Base-by-base conservation (phyloP, 2,888 invertebrate species). In the Netelia fuscicornis region DNA sequence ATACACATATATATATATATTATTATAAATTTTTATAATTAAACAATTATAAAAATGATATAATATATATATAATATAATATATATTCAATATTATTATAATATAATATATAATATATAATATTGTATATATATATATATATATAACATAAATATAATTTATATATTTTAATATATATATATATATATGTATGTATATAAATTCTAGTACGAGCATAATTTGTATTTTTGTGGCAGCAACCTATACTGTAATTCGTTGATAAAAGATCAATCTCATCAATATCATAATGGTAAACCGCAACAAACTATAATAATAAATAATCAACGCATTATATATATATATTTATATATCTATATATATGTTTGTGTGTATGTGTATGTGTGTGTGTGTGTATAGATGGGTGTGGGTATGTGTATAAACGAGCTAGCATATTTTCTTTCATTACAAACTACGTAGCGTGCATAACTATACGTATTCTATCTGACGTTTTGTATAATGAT, bases 361-460 rank as follows among this genome's bases (percentile, higher is more conserved):
- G 67, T 76, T 44, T 77, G 17, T 77, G 48, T 77, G 25, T 58
- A 2, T 20, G 10, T 58, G 8, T 58, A 20, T 58, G 5, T 58
- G 9, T 58, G 13, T 58, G n/a, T 58, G 23, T 58, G 20, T 30
- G 1, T 2, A 30, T 30, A 3, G 30, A 3, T 30, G 30, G 2
- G 9, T 23, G 6, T 37, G 37, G 6, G 37, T 37, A 6, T 37
- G n/a, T 58, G 58, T 68, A 79, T 81, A 77, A 84, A 76, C 62
- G 58, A 84, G 17, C 80, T 76, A 81, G 54, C 25, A 77, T 56
- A 9, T 68, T 77, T 76, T 76, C 58, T 81, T 74, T 78, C 74
- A 74, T 84, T 81, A 78, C 78, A 65, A 83, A 72, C 78, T 85
- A 81, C 82, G 75, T 83, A 80, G 84, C 87, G 87, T 87, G 87